Base-by-base conservation (phyloP, 1,140 invertebrate genomes). In the Euschistus heros region DNA sequence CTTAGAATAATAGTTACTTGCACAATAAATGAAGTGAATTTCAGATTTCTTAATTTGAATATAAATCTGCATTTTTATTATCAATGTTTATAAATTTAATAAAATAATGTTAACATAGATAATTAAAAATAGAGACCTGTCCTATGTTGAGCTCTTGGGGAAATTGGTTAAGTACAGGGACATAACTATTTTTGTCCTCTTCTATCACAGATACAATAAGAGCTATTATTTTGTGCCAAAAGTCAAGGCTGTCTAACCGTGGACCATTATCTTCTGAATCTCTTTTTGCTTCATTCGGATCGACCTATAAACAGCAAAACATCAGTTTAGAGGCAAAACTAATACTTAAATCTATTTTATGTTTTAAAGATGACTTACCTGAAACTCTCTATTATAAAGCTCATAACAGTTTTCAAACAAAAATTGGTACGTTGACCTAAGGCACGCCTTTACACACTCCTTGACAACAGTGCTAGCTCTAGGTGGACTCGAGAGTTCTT, bases 151-250 rank as follows among this genome's bases (percentile, higher is more conserved):
- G 78, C 74, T 93, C 91, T 74, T 93, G 90, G 0, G 91, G 91
- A 72, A 94, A 98, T 81, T 99, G 97, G 79, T 97, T 99, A 42
- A 99, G 80, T 37, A 98, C 95, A n/a, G 94, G 91, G 8, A 93
- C 94, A 75, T 99, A 99, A 75, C 92, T 96, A 75, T 97, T 97
- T 71, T 90, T 89, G 76, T 99, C 97, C 75, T 99, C 97, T 76
- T 99, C 96, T 74, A 99, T 97, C 44, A 99, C 94, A 65, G 94
- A 97, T 17, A 97, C 94, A 68, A 98, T 97, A 47, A 98, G 83
- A 15, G 94, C 94, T 69, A 99, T 96, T 33, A 99, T 79, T 72
- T 98, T 98, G 78, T 97, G 94, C 96, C 96, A 98, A 77, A 98
- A 99, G 74, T 97, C 93, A 15, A 98, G 84, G 65, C 89, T 94